Percentiles rank a stretch among this genome's conserved stretches.
phyloP scores from a whole-genome alignment of 2,888 invertebrate species.

The Ferdinandea cuprea region DNA sequence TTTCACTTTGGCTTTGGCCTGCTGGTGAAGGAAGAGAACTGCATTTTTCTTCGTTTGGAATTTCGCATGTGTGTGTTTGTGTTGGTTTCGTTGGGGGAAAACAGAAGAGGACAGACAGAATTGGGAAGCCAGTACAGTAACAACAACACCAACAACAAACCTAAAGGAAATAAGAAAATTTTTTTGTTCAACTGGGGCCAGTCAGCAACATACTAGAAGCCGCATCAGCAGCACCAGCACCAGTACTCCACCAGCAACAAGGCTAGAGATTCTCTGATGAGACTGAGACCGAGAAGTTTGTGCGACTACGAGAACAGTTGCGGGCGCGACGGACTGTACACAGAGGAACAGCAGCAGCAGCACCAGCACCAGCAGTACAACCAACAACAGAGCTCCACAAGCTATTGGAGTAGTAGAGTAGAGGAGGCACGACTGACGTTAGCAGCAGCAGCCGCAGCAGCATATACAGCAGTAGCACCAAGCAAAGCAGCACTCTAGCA shows the following conservation, averaged over 20 bases:
- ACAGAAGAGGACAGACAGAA: constrained; percentile 73
- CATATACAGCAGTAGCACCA: constrained; percentile 66
- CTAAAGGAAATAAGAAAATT: constrained; percentile 64
- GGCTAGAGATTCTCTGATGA: constrained; percentile 73
- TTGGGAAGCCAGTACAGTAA: constrained; percentile 50
- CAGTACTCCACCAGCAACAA: constrained; percentile 67
- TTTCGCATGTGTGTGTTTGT: constrained; percentile 47
- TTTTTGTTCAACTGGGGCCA: constrained; percentile 64
- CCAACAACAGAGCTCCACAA: constrained; percentile 68
- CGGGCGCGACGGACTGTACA: constrained; percentile 55
- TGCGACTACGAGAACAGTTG: constrained; percentile 55
- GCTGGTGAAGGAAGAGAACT: constrained; percentile 70
- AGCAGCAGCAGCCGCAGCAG: constrained; percentile 64
- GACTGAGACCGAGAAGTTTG: constrained; percentile 70
- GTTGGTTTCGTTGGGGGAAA: constrained; percentile 58
- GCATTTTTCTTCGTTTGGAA: constrained; percentile 62
- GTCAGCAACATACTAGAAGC: constrained; percentile 73
- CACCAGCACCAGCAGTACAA: no score
- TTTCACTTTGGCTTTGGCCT: constrained; percentile 14
- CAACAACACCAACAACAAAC: constrained; percentile 25
- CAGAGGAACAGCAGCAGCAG: constrained; percentile 58
- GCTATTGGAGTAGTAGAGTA: constrained; percentile 72
- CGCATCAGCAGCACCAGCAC: constrained; percentile 64
- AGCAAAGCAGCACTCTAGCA: constrained; percentile 72
- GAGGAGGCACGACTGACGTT: constrained; percentile 74